Evolutionary conservation across 53 echinoderm and acorn worm genomes (phyloP), one percentile per base, ranked within the genome.

Genomic region (Astropecten irregularis): DNA sequence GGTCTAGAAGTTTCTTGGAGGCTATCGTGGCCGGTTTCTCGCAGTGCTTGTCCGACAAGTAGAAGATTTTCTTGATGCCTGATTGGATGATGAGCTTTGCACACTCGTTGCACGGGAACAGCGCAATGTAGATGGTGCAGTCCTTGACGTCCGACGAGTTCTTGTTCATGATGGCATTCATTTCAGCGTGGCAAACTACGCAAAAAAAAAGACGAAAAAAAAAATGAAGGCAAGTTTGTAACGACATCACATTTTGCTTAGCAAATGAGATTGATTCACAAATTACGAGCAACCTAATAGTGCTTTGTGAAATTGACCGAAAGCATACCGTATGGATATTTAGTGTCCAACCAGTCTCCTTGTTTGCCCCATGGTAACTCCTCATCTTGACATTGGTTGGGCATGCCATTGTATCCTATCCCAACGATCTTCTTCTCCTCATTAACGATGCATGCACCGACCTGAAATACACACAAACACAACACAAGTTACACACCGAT

Each of bases 361-460:
- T 74, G 51, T 19, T 91, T 84, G 32, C 65, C 90, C 96, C 96
- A 95, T 29, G 96, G 96, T 21, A 95, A 71, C 20, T 63, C 39
- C 21, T 88, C 81, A 71, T 95, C 96, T 69, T 73, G 82, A 39
- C 96, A 95, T 9, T 91, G 89, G 26, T 71, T 93, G 4, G 96
- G 96, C 96, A 95, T 95, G 14, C 96, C 96, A 67, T 95, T 95
- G 74, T 95, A 95, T 15, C 96, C 96, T 50, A 95, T 95, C 2
- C 96, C 96, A 48, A 95, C 96, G 36, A 95, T 95, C 66, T 93
- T 95, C 38, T 93, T 93, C 11, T 95, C 93, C 27, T 87, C 53
- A 79, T 93, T 95, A 31, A 89, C 93, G 3, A 95, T 93, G 53
- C 96, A 95, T 0, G 96, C 96, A 49, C 96, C 96, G 39, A 95